Conservation (phyloP, 2,888 invertebrate genomes). For the Sycophila texana region DNA sequence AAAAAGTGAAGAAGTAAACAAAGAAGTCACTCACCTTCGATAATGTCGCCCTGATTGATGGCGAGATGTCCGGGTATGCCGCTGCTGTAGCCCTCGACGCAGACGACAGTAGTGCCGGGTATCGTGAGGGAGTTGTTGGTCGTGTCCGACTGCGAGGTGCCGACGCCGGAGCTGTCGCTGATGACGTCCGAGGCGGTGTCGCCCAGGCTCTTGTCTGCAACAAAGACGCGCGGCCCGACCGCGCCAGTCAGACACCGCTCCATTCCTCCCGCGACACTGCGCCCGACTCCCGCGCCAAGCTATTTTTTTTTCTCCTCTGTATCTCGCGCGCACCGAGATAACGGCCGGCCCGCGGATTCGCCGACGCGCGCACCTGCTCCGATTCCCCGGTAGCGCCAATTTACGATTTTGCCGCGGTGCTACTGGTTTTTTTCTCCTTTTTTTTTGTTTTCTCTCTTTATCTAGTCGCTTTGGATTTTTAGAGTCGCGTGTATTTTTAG, state of each 20-base stretch:
- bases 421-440: not conserved
- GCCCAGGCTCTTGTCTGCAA: constrained; percentile 92
- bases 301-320: not conserved
- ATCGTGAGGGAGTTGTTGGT: constrained; percentile 85
- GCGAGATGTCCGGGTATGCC: constrained; percentile 86
- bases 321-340: not conserved
- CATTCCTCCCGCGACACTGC: constrained; percentile 2
- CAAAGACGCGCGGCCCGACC: constrained; percentile 18
- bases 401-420: not conserved
- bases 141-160: constrained; percentile 91
- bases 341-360: not conserved
- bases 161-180: constrained; percentile 94
- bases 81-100: constrained; percentile 88
- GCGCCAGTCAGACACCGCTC: constrained; percentile 13
- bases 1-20: no score
- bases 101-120: constrained; percentile 90
- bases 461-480: no score
- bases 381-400: not conserved
- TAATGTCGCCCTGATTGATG: constrained; percentile 91
- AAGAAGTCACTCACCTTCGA: constrained; percentile 83
- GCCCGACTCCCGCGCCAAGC: no score
- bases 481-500: no score
- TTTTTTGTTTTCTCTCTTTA: no score
- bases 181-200: constrained; percentile 91
- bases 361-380: not conserved